Conservation (phyloP, 2,888 invertebrate genomes). For the Frankliniella intonsa region DNA sequence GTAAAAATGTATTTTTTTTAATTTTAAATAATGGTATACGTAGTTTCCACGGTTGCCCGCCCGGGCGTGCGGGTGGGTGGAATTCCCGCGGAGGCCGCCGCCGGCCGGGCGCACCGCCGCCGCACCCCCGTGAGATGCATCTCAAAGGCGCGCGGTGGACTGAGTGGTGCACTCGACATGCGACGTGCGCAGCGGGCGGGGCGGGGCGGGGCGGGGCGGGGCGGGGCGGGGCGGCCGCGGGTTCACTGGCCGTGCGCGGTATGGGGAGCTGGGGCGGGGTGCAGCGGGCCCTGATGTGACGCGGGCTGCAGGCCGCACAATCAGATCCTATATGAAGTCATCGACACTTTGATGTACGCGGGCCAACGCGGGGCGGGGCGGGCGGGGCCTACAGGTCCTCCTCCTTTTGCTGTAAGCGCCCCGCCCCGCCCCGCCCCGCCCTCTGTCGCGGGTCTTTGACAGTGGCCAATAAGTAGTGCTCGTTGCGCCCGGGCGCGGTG, state of each 20-base stretch:
- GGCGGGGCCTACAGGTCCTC: not conserved
- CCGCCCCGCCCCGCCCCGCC: too few species aligned
- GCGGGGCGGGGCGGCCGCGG: not conserved
- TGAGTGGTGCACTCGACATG: not conserved
- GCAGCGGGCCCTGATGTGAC: not conserved
- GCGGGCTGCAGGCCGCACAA: not conserved
- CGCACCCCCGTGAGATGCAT: not conserved
- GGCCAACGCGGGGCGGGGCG: not conserved
- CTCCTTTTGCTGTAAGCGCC: too few species aligned
- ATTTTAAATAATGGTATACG: too few species aligned
- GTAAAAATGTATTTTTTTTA: too few species aligned
- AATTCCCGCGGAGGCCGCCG: not conserved
- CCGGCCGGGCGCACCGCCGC: not conserved
- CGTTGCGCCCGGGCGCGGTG: too few species aligned
- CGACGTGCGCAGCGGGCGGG: not conserved
- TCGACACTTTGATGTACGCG: not conserved
- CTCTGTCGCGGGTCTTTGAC: too few species aligned
- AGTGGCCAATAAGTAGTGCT: too few species aligned
- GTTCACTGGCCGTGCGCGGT: not conserved
- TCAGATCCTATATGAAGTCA: not conserved
- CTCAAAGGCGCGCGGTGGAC: not conserved
- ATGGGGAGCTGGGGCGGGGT: not conserved
- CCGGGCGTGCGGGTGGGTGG: not conserved
- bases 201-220: constrained; percentile 6
- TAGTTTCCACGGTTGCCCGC: not conserved